Percentiles rank a stretch among this genome's conserved stretches.
phyloP scores from a whole-genome alignment of 2,888 invertebrate species.

The Thecophora atra region DNA sequence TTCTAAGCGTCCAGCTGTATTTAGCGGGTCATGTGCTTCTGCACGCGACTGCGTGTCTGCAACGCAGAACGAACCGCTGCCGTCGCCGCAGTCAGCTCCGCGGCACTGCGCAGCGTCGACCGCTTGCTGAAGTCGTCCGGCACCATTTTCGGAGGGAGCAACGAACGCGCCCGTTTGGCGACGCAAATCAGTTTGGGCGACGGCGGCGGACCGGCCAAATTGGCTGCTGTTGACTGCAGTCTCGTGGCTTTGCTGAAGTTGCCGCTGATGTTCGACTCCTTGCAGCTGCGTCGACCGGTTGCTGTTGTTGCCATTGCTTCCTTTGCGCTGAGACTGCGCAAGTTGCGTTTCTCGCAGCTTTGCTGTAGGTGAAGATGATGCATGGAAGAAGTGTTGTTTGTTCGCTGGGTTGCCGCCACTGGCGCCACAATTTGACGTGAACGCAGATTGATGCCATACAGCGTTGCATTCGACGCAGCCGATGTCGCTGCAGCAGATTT shows the following conservation, averaged over 20 bases:
- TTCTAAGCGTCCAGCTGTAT: neutral
- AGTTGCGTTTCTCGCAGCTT: constrained; percentile 43
- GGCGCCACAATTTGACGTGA: constrained; percentile 39
- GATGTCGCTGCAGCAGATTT: constrained; percentile 7
- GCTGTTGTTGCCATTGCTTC: constrained; percentile 38
- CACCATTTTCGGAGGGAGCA: constrained; percentile 43
- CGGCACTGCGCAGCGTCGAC: constrained; percentile 51
- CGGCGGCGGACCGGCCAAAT: constrained; percentile 54
- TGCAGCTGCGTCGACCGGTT: constrained; percentile 39
- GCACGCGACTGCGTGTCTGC: constrained; percentile 41
- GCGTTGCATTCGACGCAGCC: constrained; percentile 3
- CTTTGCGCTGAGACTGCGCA: constrained; percentile 45
- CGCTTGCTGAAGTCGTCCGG: constrained; percentile 50
- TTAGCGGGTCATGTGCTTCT: constrained; percentile 20
- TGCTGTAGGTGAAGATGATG: neutral
- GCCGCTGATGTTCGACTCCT: constrained; percentile 32
- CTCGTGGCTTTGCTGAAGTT: constrained; percentile 54
- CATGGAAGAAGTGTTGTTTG: neutral
- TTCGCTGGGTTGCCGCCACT: no score
- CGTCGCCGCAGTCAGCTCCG: constrained; percentile 29
- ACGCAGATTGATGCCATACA: constrained; percentile 40
- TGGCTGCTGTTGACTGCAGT: constrained; percentile 50
- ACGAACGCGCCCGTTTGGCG: constrained; percentile 46
- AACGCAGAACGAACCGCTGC: constrained; percentile 20
- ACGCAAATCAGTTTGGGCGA: constrained; percentile 57